These are phyloP conservation scores for Saccostrea echinata DNA, from an alignment of 1,140 invertebrate species.

Conservation along the genomic window DNA sequence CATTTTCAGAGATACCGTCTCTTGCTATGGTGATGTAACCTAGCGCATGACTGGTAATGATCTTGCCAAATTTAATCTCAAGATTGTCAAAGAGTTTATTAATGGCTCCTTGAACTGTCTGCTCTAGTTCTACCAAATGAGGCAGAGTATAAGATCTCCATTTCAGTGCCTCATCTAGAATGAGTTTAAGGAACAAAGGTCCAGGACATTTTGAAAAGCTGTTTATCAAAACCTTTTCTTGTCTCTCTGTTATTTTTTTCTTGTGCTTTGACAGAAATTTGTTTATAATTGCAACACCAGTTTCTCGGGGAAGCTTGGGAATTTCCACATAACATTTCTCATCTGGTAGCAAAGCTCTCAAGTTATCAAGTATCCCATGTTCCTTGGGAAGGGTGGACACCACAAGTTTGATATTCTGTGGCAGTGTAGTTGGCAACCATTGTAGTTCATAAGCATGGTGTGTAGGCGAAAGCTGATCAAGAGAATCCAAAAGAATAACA, in stretches of 20 bases:
- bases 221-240: slow-evolving; percentile 57
- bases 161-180: slow-evolving; percentile 61
- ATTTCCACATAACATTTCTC: slow-evolving; percentile 56
- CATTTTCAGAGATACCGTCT: slow-evolving; percentile 75
- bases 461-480: slow-evolving; percentile 70
- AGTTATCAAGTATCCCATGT: slow-evolving; percentile 63
- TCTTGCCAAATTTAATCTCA: slow-evolving; percentile 66
- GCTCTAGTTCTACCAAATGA: slow-evolving; percentile 37
- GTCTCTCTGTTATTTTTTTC: slow-evolving; percentile 60
- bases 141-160: slow-evolving; percentile 64
- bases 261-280: slow-evolving; percentile 51
- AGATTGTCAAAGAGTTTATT: slow-evolving; percentile 64
- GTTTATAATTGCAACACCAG: slow-evolving; percentile 56
- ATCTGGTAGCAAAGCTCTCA: slow-evolving; percentile 50
- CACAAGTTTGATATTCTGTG: slow-evolving; percentile 83
- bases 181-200: slow-evolving; percentile 66
- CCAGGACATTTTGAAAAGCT: slow-evolving; percentile 54
- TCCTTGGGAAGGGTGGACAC: slow-evolving; percentile 81
- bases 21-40: slow-evolving; percentile 83
- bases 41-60: slow-evolving; percentile 84
- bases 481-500: slow-evolving; percentile 74
- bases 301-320: slow-evolving; percentile 48
- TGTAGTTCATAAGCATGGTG: slow-evolving; percentile 65
- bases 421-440: slow-evolving; percentile 72
- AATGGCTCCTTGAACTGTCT: slow-evolving; percentile 62